Base-by-base conservation (phyloP, 2,888 invertebrate species). In the Apeira syringaria region DNA sequence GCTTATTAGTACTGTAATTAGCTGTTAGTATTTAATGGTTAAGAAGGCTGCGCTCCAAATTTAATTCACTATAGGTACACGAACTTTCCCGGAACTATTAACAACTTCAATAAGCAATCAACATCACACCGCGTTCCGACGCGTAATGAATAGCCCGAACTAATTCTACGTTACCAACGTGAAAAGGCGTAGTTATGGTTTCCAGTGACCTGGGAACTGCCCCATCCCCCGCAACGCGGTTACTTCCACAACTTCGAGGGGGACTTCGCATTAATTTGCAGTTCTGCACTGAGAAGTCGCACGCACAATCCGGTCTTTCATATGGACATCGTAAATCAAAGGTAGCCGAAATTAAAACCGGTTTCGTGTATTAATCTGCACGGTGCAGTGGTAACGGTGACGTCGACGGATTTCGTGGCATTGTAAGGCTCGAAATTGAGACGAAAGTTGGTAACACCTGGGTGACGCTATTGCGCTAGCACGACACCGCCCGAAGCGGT, bases 271-370 rank as follows among this genome's bases (percentile, higher is more conserved):
- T 70, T 67, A 68, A 64, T 61, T 61, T 64, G 59, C 56, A 54
- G 68, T 56, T 72, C 72, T 51, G 58, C 69, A 68, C 74, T 69
- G 68, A 74, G 68, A 72, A 69, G 76, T 52, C 61, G 61, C 68
- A 79, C 76, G 77, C 80, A 78, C 70, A 61, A 66, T 72, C 70
- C 66, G 64, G 71, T 79, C 80, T 79, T 76, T 75, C 77, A 79
- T 76, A 80, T 73, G 77, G 78, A 73, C 72, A 70, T 73, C 79
- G 75, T 86, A 84, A 84, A 86, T 86, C 84, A 86, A 72, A 61
- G 71, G 70, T 66, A 73, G 72, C 72, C 71, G 72, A 83, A 83
- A 86, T 85, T 85, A 84, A 85, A 86, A 83, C 35, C 10, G 9
- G 17, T 22, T 22, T 66, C 76, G 68, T 70, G 72, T 77, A 82